Evolutionary conservation across 2,113 vertebrate species (phyloP).

Genomic region (Spilogale gracilis): DNA sequence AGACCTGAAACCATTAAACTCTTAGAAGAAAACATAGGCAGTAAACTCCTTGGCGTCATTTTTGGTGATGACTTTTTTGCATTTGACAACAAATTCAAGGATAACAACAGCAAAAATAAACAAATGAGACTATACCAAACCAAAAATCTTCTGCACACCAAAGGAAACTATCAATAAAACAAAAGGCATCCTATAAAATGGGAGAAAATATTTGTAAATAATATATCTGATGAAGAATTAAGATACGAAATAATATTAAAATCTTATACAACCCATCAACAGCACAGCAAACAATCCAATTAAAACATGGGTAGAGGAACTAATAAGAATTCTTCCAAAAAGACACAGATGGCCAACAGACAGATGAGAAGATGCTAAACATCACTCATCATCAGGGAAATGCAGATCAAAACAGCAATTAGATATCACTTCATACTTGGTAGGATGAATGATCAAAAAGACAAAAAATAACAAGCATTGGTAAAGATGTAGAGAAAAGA

Average conservation of each 20-base stretch:
- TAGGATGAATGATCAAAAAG: neutral
- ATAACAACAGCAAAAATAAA: neutral
- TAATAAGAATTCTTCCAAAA: neutral
- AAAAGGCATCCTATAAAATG: neutral
- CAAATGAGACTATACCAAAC: neutral
- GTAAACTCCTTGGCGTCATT: neutral
- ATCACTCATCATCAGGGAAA: neutral
- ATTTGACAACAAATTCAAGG: neutral
- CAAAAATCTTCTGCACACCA: neutral
- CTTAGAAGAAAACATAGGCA: neutral
- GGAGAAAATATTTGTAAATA: neutral
- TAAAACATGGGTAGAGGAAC: neutral
- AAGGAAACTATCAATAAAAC: neutral
- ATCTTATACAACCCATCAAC: neutral
- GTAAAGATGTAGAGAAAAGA: neutral
- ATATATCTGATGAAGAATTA: neutral
- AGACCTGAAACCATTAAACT: neutral
- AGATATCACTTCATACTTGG: neutral
- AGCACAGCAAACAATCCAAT: neutral
- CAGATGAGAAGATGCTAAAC: neutral
- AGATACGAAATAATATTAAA: neutral
- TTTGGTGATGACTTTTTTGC: neutral
- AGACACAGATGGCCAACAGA: neutral
- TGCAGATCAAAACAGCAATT: neutral
- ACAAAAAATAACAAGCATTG: neutral